Base-by-base conservation (phyloP, 2,888 invertebrate species). In the Zootermopsis nevadensis region DNA sequence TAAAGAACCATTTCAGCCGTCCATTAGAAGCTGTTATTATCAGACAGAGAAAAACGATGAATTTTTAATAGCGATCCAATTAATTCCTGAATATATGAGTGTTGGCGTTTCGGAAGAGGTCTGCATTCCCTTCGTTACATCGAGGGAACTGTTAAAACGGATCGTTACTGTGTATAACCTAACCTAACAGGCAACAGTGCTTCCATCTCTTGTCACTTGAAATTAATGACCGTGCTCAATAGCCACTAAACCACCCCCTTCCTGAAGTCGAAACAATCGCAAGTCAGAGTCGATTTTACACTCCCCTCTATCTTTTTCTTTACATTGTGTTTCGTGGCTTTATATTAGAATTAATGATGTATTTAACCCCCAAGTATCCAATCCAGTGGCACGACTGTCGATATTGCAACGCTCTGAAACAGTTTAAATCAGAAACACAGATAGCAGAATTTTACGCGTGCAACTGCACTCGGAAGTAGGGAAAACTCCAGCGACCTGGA, bases 151-250 rank as follows among this genome's bases (percentile, higher is more conserved):
- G 22, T 12, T 30, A 33, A 69, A 10, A 33, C 33, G 22, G 31
- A 30, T n/a, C 31, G 69, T 69, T 69, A 69, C 33, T 69, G 31
- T 66, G 15, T 69, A 33, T 15, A 76, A 42, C 38, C 72, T 72
- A 7, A 8, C 72, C 72, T 33, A 22, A 22, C 31, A 72, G 72
- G 19, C 72, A 31, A 72, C 31, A 19, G 31, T 30, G 22, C 33
- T 33, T 27, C n/a, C 76, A 76, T 42, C n/a, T 33, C 33, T n/a
- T 76, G 76, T 76, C 76, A 76, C 76, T 38, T 38, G 76, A 38
- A 76, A 76, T 76, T 76, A 76, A 76, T 76, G 76, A 76, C 42
- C 76, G 42, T 33, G 42, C 76, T 27, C 76, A 76, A 38, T 76
- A 76, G 42, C 38, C 76, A 42, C n/a, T 24, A 76, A 35, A 76